Evolutionary conservation across 2,797 vertebrate genomes (phyloP), one percentile per base, ranked within the genome.

Genomic region (Huso huso): DNA sequence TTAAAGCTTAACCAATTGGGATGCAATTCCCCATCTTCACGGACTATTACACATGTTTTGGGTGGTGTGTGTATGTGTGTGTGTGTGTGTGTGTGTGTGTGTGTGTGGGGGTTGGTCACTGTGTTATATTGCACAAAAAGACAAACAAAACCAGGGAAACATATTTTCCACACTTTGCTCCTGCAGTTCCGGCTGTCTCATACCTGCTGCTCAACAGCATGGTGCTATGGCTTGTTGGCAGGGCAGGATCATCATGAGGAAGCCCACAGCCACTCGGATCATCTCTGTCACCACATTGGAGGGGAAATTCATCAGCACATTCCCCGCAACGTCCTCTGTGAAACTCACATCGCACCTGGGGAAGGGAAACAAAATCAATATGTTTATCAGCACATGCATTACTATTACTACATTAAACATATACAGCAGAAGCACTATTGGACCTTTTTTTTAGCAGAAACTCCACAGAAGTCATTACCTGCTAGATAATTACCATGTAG

Each of bases 191-290:
- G 51, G 51, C 12, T 6, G 8, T 53, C 8, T n/a, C 61, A 73
- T 62, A 98, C 97, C 94, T 99, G 96, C 85, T 97, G 95, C 80
- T 99, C 97, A 52, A 99, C 10, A 99, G 89, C 82, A 99, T 91
- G 7, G 97, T 99, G 89, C 93, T 99, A 99, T 84, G 6, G 97
- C 97, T 87, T 99, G 96, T 23, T 96, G 87, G 79, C 97, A 99
- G 0, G 97, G 97, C 67, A 98, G 82, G 75, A 99, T 99, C 97
- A 99, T 99, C 96, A 99, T 96, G 1, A 96, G 97, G 71, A 99
- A 99, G 6, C 96, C 95, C 51, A 99, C 92, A 0, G 97, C 97
- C 81, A 96, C 91, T 0, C 94, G 92, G 71, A 97, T 94, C 91
- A 97, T 93, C 83, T 94, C 94, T 0, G 97, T 99, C 82, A 99